Base-by-base conservation (phyloP, 2,888 invertebrate species). In the Tortricodes alternella region DNA sequence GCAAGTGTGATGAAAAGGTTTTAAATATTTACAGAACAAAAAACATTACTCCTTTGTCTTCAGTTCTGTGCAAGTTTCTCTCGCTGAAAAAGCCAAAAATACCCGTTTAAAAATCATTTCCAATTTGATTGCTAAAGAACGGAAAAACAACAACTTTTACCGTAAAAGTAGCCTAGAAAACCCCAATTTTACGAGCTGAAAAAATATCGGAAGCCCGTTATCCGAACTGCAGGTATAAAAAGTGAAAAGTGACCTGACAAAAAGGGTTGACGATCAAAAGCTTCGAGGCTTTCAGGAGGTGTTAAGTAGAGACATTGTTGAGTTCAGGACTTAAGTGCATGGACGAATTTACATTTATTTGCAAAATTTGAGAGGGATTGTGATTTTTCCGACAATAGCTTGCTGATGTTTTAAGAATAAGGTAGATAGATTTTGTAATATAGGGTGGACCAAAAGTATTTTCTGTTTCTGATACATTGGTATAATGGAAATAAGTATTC, bases 211-310 rank as follows among this genome's bases (percentile, higher is more conserved):
- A 37, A 37, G 18, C 37, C 34, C 16, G 37, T 37, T 37, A 37
- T 18, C 37, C 6, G 9, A 13, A 8, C 18, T 37, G 37, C 37
- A 37, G 37, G 37, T 37, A 34, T 34, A 18, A 37, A 37, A 18
- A 37, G 37, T 37, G 9, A 37, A 37, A 37, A 37, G 18, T 9
- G 13, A 3, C 37, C 18, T 37, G 37, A 37, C 37, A 37, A 18
- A 37, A 37, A 37, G 37, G 37, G 37, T 37, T 37, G 37, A 37
- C 37, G 37, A 37, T 37, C 37, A 37, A 37, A 37, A 37, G 37
- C 37, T 37, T 8, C 15, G 8, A n/a, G 18, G 34, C 34, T 37
- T 37, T 37, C 18, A 18, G 3, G 37, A 16, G 37, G 37, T 18
- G 37, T 37, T 37, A 37, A 37, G 37, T 37, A 37, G 37, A 37